Conservation (phyloP, 2,888 invertebrate genomes). For the Cylloceria caligata region DNA sequence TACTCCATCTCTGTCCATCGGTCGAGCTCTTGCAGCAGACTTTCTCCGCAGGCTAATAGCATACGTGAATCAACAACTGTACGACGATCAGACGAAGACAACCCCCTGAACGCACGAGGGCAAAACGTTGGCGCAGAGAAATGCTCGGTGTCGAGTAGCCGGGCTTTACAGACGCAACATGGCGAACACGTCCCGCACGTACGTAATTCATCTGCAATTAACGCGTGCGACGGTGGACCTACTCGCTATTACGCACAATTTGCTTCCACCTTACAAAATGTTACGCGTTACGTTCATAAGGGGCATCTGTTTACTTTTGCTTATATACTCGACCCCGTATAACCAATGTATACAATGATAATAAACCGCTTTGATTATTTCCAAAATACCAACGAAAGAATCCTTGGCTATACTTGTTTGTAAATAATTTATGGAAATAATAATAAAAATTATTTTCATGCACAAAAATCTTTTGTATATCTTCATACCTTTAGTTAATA, state of each 20-base stretch:
- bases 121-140: not conserved
- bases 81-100: conserved; percentile 24
- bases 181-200: not conserved
- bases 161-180: not conserved
- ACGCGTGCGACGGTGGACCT: conserved; percentile 61
- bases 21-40: conserved; percentile 15
- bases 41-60: conserved; percentile 50
- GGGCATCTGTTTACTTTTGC: conserved; percentile 17
- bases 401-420: too few species aligned
- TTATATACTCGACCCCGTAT: not conserved
- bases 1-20: conserved; percentile 3
- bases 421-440: too few species aligned
- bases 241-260: conserved; percentile 63
- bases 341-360: not conserved
- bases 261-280: conserved; percentile 50
- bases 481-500: too few species aligned
- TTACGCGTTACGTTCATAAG: conserved; percentile 22
- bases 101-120: not conserved
- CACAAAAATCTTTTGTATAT: too few species aligned
- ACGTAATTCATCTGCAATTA: conserved; percentile 67
- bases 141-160: conserved; percentile 34
- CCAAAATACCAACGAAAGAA: too few species aligned
- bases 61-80: conserved; percentile 27
- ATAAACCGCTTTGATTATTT: not conserved
- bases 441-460: too few species aligned